Evolutionary conservation across 2,797 vertebrate species (phyloP), one percentile per base, ranked within the genome.

Genomic region (Aldrovandia affinis): DNA sequence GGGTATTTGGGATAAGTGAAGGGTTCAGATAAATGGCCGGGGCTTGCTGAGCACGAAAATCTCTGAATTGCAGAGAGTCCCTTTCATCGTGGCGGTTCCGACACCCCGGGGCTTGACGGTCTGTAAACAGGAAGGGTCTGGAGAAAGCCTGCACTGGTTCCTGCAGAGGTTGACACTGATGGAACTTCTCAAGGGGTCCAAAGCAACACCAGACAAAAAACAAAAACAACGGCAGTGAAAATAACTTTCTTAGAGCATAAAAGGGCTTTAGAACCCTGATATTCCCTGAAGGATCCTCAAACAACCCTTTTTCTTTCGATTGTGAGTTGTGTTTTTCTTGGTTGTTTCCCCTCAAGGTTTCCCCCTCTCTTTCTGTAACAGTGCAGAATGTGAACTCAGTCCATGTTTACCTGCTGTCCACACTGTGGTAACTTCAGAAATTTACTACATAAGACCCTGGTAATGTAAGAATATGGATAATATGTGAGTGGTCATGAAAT

Each of bases 261-360:
- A 94, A 93, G 94, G 94, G 94, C 94, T 70, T 83, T 92, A 90
- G 92, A 93, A 94, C 92, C 92, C 93, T 91, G 88, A 91, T 93
- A 94, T 94, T 94, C 94, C 94, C 93, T 92, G 90, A 92, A 93
- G 93, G 92, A 91, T 92, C 94, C 94, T 94, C 93, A 94, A 94
- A 93, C 93, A 93, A 93, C 70, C 90, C 92, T 91, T 93, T 87
- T 87, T 87, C 86, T 86, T 92, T 93, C 91, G 91, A 92, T 90
- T 92, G 89, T 90, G 92, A 93, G 92, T 92, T 93, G n/a, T 94
- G 92, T 94, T 90, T 79, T 81, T 91, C 91, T 93, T 89, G 91
- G 89, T 93, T 90, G 91, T 91, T 94, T 94, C 92, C 93, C 91
- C 92, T 91, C 86, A 95, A 94, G 92, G 92, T 91, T 93, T 92